phyloP scores from a whole-genome alignment of 2,113 vertebrate genomes.

The Nerophis lumbriciformis region DNA sequence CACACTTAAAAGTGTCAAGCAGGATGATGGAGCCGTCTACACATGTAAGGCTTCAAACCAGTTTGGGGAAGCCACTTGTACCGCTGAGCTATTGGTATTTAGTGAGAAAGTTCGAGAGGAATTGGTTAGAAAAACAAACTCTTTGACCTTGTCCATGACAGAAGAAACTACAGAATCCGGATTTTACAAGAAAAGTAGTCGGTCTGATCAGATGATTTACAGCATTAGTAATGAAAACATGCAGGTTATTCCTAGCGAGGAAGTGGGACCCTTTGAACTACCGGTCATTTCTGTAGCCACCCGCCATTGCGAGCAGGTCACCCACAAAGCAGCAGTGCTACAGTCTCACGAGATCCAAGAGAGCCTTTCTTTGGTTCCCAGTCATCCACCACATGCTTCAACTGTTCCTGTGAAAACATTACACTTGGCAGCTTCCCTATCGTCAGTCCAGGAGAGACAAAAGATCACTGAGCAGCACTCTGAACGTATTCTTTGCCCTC shows the following conservation, averaged over 20 bases:
- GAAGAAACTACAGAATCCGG: constrained; percentile 56
- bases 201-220: constrained; percentile 62
- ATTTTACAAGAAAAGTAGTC: constrained; percentile 43
- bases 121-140: constrained; percentile 41
- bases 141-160: constrained; percentile 50
- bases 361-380: constrained; percentile 35
- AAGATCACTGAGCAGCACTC: constrained; percentile 69
- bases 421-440: constrained; percentile 51
- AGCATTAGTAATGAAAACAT: constrained; percentile 64
- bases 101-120: constrained; percentile 45
- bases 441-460: constrained; percentile 65
- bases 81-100: constrained; percentile 74
- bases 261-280: constrained; percentile 51
- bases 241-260: constrained; percentile 64
- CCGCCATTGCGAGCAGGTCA: constrained; percentile 58
- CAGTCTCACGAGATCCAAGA: constrained; percentile 64
- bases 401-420: constrained; percentile 51
- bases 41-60: constrained; percentile 73
- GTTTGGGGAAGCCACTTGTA: constrained; percentile 72
- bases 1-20: constrained; percentile 62
- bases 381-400: constrained; percentile 35
- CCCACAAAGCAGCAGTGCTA: constrained; percentile 62
- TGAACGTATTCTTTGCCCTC: constrained; percentile 65
- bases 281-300: constrained; percentile 59
- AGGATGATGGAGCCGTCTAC: constrained; percentile 75